Evolutionary conservation across 1,140 invertebrate species (phyloP).

Genomic region (Tribolium madens): DNA sequence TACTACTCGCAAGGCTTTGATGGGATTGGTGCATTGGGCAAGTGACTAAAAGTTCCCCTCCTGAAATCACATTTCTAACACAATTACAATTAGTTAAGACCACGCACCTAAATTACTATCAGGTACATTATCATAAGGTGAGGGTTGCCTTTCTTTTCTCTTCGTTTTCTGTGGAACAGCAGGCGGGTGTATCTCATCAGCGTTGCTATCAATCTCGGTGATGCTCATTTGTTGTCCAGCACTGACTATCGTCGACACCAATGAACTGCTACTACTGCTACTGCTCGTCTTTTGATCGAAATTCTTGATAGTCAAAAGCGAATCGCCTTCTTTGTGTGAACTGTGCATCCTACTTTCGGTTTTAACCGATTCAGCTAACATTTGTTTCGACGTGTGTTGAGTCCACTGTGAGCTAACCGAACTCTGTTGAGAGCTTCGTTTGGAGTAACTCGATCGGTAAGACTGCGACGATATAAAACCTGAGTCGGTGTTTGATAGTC

Average conservation of each 20-base stretch:
- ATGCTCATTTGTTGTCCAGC: constrained; percentile 1
- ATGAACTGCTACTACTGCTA: constrained; percentile 57
- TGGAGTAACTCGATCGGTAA: constrained; percentile 71
- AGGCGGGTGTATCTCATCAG: constrained; percentile 67
- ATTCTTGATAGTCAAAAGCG: constrained; percentile 37
- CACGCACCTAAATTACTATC: constrained; percentile 65
- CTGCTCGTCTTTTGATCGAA: constrained; percentile 54
- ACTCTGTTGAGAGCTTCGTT: constrained; percentile 72
- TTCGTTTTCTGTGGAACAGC: constrained; percentile 76
- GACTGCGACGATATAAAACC: constrained; percentile 76
- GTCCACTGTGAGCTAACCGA: constrained; percentile 67
- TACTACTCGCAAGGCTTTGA: constrained; percentile 55
- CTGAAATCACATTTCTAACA: constrained; percentile 37
- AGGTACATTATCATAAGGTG: constrained; percentile 81
- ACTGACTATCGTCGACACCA: constrained; percentile 48
- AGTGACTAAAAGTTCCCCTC: constrained; percentile 69
- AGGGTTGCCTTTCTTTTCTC: constrained; percentile 72
- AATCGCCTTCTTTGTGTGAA: constrained; percentile 1
- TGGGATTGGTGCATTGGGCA: constrained; percentile 68
- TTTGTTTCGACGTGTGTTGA: constrained; percentile 37
- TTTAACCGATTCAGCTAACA: constrained; percentile 55
- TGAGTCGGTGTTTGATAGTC: constrained; percentile 69
- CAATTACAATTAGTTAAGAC: not conserved
- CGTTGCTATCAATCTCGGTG: constrained; percentile 30
- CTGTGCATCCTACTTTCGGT: constrained; percentile 53